These are phyloP conservation scores for Cistogaster globosa DNA, from an alignment of 2,888 invertebrate species.

Conservation along the genomic window DNA sequence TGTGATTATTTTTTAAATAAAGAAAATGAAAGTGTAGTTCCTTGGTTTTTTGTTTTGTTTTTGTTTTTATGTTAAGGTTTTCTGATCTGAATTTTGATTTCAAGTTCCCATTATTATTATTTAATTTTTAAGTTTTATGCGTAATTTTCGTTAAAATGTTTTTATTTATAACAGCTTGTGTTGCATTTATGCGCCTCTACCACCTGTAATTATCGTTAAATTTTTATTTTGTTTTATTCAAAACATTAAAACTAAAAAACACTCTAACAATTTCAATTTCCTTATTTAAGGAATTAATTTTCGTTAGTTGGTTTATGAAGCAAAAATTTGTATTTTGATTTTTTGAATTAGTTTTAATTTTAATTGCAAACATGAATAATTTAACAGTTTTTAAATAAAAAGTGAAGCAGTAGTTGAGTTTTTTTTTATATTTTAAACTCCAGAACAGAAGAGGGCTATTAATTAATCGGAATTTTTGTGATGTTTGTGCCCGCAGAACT, in stretches of 20 bases:
- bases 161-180: background rate
- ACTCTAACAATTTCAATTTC: conserved; percentile 9
- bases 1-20: background rate
- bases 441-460: too few relatives aligned
- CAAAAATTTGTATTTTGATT: background rate
- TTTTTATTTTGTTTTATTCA: conserved; percentile 16
- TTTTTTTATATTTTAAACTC: background rate
- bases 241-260: conserved; percentile 1
- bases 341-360: conserved; percentile 5
- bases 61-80: background rate
- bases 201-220: conserved; percentile 14
- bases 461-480: too few relatives aligned
- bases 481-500: too few relatives aligned
- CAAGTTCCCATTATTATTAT: conserved; percentile 40
- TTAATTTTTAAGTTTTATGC: conserved; percentile 18
- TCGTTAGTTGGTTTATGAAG: conserved; percentile 2
- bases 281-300: conserved; percentile 25
- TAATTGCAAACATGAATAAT: background rate
- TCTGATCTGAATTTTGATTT: conserved; percentile 30
- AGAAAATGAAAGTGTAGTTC: conserved; percentile 43
- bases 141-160: conserved; percentile 26
- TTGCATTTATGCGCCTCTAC: conserved; percentile 9
- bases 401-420: background rate
- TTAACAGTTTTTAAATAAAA: background rate
- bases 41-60: conserved; percentile 29